Base-by-base conservation (phyloP, 2,113 vertebrate genomes). In the Gymnarchus niloticus region DNA sequence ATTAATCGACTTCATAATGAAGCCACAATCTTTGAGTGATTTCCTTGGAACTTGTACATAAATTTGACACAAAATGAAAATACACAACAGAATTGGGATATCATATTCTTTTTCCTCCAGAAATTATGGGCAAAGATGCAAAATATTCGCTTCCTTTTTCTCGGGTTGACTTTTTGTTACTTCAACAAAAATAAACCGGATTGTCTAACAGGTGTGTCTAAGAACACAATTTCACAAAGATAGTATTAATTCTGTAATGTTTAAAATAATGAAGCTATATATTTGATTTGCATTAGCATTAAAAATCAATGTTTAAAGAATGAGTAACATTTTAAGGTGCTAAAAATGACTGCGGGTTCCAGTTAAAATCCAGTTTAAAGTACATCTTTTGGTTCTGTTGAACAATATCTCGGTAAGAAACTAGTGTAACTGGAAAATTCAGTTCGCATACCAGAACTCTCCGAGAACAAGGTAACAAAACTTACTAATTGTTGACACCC, bases 341-440 rank as follows among this genome's bases (percentile, higher is more conserved):
- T 41, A 73, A 69, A 37, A 9, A 25, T 69, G 37, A 73, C 12
- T 73, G 65, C 3, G 12, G 41, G 0, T 41, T 37, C 65, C 14
- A 33, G 54, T 82, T 56, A 51, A 28, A 52, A 23, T 17, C 28
- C 33, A 54, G 80, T 54, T 23, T 76, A 46, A 25, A 84, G 19
- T 33, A 41, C 17, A 84, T 33, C 3, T 6, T n/a, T 59, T 19
- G 59, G 37, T 46, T 21, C 49, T 19, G 12, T 8, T 56, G 28
- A 76, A 51, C 49, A 41, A 56, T 37, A 82, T 56, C 52, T 56
- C 25, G 14, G 9, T 33, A 77, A 46, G 8, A 44, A 84, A 84
- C 83, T 3, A 61, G 83, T 61, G 83, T 14, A 61, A 85, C 84
- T 73, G 84, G 84, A 85, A 85, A 85, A 56, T 76, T 51, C 5